Conservation (phyloP, 2,888 invertebrate species). For the Ferdinandea cuprea region DNA sequence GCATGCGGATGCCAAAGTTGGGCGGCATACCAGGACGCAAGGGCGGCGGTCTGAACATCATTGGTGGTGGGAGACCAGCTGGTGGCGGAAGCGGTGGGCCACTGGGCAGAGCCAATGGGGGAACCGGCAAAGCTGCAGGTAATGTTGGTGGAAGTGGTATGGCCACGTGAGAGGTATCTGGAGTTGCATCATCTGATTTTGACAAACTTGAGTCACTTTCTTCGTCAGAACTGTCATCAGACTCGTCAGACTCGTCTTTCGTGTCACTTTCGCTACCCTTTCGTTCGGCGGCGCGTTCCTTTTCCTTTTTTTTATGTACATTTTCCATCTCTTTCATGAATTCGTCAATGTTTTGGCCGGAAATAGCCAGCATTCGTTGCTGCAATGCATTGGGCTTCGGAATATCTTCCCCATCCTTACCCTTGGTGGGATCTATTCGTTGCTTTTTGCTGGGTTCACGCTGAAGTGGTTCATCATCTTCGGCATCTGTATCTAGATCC, state of each 20-base stretch:
- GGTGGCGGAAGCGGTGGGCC: slow-evolving; percentile 84
- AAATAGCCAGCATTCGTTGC: slow-evolving; percentile 93
- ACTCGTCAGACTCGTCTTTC: slow-evolving; percentile 71
- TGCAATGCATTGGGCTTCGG: slow-evolving; percentile 90
- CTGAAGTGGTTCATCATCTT: slow-evolving; percentile 80
- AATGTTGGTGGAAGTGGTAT: slow-evolving; percentile 78
- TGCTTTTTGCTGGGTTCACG: slow-evolving; percentile 78
- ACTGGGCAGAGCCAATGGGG: slow-evolving; percentile 81
- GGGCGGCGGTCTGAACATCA: slow-evolving; percentile 86
- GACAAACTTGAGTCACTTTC: slow-evolving; percentile 64
- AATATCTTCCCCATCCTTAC: slow-evolving; percentile 76
- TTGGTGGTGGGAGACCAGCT: slow-evolving; percentile 83
- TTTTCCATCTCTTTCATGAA: slow-evolving; percentile 97
- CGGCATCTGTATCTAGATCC: slow-evolving; percentile 84
- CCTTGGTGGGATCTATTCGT: slow-evolving; percentile 81
- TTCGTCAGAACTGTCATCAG: slow-evolving; percentile 74
- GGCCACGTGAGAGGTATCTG: slow-evolving; percentile 62
- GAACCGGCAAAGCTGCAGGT: slow-evolving; percentile 74
- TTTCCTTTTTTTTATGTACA: slow-evolving; percentile 89
- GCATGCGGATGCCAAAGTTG: slow-evolving; percentile 81
- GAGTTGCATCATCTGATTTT: slow-evolving; percentile 63
- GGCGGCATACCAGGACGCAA: slow-evolving; percentile 83
- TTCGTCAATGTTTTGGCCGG: slow-evolving; percentile 95
- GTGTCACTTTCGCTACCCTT: slow-evolving; percentile 77
- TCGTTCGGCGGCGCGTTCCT: slow-evolving; percentile 85